A percentile compares a stretch with the other conserved stretches of the same genome.
phyloP scores from a whole-genome alignment of 1,140 invertebrate species.

The Nixonia krombeini region DNA sequence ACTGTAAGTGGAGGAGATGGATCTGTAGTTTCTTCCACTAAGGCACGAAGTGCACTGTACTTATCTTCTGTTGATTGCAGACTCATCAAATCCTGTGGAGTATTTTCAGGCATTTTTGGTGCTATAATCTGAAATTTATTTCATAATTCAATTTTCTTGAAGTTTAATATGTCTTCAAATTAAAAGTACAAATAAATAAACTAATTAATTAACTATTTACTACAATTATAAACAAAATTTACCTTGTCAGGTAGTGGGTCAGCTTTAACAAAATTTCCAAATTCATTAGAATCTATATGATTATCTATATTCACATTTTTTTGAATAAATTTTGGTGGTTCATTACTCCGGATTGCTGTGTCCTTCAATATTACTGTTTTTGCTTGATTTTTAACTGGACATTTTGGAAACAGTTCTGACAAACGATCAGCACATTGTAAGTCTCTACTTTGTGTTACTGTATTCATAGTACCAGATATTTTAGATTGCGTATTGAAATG shows the following conservation, averaged over 20 bases:
- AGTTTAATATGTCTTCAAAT: too few species aligned
- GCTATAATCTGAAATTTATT: slow-evolving; percentile 34
- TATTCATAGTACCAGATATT: slow-evolving; percentile 13
- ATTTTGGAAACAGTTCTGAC: slow-evolving; percentile 67
- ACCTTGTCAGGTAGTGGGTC: slow-evolving; percentile 24
- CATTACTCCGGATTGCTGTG: slow-evolving; percentile 64
- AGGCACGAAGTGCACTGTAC: slow-evolving; percentile 70
- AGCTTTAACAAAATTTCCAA: slow-evolving; percentile 41
- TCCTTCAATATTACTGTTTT: slow-evolving; percentile 70
- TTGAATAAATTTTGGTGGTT: slow-evolving; percentile 23
- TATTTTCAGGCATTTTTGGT: slow-evolving; percentile 31
- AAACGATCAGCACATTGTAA: slow-evolving; percentile 42
- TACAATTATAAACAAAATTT: slow-evolving; percentile 3
- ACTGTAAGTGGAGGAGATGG: slow-evolving; percentile 14
- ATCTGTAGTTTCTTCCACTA: slow-evolving; percentile 56
- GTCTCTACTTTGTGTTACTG: slow-evolving; percentile 27
- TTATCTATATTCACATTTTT: slow-evolving; percentile 24
- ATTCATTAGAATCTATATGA: slow-evolving; percentile 36
- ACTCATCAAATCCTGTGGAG: slow-evolving; percentile 64
- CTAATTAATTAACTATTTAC: slow-evolving; percentile 20
- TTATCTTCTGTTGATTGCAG: slow-evolving; percentile 67
- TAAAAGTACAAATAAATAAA: too few species aligned
- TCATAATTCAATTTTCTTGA: too few species aligned
- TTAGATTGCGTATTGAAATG: slow-evolving; percentile 35
- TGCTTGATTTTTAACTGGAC: slow-evolving; percentile 61